These are phyloP conservation scores for Chrosomus eos DNA, from an alignment of 2,797 vertebrate genomes.

Conservation along the genomic window DNA sequence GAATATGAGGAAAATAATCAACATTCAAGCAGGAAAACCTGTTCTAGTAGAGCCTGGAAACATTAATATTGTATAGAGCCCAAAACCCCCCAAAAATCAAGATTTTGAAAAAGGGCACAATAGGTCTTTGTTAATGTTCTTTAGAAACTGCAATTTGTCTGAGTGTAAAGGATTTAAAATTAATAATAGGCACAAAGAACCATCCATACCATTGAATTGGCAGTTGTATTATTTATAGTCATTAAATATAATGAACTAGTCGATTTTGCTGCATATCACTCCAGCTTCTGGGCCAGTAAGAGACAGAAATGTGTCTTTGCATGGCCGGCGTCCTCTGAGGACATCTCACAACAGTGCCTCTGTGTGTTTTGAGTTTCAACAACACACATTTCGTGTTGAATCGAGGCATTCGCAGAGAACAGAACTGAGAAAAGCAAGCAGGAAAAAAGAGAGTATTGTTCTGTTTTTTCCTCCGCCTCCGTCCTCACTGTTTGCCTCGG, in stretches of 20 bases:
- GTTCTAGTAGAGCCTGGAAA: too few species aligned
- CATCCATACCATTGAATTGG: background rate
- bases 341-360: slow-evolving; percentile 1
- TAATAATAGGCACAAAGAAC: slow-evolving; percentile 62
- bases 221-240: background rate
- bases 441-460: slow-evolving; percentile 46
- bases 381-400: background rate
- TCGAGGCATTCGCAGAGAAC: slow-evolving; percentile 47
- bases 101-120: background rate
- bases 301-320: background rate
- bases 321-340: slow-evolving; percentile 10
- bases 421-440: slow-evolving; percentile 8
- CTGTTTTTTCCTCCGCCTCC: background rate
- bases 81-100: background rate
- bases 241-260: background rate
- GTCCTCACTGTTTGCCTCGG: slow-evolving; percentile 27
- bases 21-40: too few species aligned
- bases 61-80: background rate
- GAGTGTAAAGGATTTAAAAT: slow-evolving; percentile 67
- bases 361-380: slow-evolving; percentile 23
- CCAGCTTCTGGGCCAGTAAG: slow-evolving; percentile 47
- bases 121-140: slow-evolving; percentile 64
- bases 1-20: too few species aligned
- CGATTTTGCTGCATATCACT: slow-evolving; percentile 34
- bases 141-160: slow-evolving; percentile 70